Evolutionary conservation across 2,113 vertebrate species (phyloP).

Genomic region (Prolemur simus): DNA sequence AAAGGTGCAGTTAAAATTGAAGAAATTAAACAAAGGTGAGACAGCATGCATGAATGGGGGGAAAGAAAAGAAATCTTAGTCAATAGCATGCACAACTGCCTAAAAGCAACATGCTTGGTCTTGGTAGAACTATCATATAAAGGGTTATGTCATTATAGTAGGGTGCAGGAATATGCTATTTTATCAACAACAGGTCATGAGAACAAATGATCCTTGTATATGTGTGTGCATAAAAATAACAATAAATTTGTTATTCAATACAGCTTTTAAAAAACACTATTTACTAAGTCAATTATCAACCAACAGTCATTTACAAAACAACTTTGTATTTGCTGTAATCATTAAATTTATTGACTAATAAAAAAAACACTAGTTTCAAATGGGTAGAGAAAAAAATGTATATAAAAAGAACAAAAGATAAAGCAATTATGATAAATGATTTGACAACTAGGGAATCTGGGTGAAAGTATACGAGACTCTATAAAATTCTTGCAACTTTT

Average conservation of each 20-base stretch:
- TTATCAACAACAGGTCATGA: background rate
- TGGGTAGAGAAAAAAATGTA: background rate
- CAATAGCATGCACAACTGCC: background rate
- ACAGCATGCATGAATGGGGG: background rate
- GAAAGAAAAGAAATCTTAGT: background rate
- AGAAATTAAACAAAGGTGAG: background rate
- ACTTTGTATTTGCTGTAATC: conserved; percentile 29
- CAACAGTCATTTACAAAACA: conserved; percentile 41
- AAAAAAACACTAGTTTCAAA: background rate
- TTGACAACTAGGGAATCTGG: background rate
- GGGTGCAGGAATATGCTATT: background rate
- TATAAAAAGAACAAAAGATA: background rate
- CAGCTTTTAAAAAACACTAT: background rate
- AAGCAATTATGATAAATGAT: background rate
- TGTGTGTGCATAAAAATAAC: background rate
- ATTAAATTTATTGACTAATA: conserved; percentile 38
- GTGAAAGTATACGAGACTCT: background rate
- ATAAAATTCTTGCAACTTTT: background rate
- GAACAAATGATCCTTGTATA: background rate
- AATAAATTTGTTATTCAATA: background rate
- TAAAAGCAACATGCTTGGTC: background rate
- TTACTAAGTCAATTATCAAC: background rate
- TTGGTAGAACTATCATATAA: background rate
- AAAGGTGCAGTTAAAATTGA: background rate
- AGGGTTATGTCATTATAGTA: background rate